These are phyloP conservation scores for Loris lydekkerianus DNA, from an alignment of 2,797 vertebrate species.

Conservation along the genomic window DNA sequence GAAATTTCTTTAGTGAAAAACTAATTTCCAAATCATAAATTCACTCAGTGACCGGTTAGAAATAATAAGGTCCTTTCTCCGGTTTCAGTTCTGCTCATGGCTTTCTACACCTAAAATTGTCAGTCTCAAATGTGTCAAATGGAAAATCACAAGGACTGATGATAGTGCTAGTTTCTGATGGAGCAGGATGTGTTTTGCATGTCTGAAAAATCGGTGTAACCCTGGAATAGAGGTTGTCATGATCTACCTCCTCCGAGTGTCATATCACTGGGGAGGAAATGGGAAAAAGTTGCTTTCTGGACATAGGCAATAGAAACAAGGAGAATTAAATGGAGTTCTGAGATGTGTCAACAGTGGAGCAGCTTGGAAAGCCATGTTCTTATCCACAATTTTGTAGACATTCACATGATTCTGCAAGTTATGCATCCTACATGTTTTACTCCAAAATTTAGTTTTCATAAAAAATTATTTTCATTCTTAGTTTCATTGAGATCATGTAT, in stretches of 20 bases:
- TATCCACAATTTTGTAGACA: background rate
- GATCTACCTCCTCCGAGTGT: background rate
- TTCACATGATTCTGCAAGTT: background rate
- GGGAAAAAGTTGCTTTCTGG: background rate
- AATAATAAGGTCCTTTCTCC: background rate
- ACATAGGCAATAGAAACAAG: conserved; percentile 50
- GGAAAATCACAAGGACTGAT: background rate
- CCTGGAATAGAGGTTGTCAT: background rate
- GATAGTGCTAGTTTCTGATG: background rate
- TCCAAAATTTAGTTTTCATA: background rate
- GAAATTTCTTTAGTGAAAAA: background rate
- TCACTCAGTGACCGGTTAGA: background rate
- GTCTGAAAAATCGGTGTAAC: background rate
- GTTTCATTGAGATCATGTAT: background rate
- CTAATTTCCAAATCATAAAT: background rate
- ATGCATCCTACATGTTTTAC: background rate
- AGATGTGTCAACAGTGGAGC: background rate
- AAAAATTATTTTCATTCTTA: background rate
- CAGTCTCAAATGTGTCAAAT: background rate
- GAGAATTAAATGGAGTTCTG: conserved; percentile 22
- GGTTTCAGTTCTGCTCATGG: background rate
- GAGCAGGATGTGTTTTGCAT: background rate
- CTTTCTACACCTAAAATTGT: background rate
- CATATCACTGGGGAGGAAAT: background rate
- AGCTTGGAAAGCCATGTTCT: background rate